These are phyloP conservation scores for Sylvia borin DNA, from an alignment of 2,797 vertebrate species.

Conservation along the genomic window DNA sequence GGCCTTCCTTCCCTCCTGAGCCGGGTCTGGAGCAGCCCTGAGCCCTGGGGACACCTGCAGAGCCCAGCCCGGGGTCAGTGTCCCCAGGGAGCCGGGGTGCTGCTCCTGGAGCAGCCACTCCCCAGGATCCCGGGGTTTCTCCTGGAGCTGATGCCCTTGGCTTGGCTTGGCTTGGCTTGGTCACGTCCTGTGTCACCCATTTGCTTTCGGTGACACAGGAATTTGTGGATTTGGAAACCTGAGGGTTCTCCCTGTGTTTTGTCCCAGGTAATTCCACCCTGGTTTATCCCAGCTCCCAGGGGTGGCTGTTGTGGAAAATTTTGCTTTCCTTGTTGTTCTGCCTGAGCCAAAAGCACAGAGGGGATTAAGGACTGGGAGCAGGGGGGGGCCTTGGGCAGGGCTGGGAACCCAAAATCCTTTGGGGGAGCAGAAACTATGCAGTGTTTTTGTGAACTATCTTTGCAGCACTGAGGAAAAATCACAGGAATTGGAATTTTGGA, in stretches of 20 bases:
- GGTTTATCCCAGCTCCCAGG: not conserved
- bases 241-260: rapidly evolving
- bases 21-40: not conserved
- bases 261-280: not conserved
- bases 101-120: not conserved
- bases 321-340: not conserved
- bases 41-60: not conserved
- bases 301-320: not conserved
- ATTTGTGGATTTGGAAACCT: not conserved
- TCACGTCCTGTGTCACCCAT: rapidly evolving
- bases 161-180: not conserved
- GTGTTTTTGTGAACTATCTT: conserved; percentile 41
- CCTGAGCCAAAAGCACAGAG: not conserved
- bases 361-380: not conserved
- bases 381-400: not conserved
- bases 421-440: not conserved
- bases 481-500: not conserved
- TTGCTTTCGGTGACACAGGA: not conserved
- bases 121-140: rapidly evolving
- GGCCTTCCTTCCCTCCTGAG: not conserved
- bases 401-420: not conserved
- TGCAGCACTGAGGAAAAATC: conserved; percentile 1
- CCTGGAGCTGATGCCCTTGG: rapidly evolving
- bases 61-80: rapidly evolving
- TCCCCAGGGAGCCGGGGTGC: not conserved